phyloP scores from a whole-genome alignment of 2,888 invertebrate species.

The Agonopterix alstromeriana region DNA sequence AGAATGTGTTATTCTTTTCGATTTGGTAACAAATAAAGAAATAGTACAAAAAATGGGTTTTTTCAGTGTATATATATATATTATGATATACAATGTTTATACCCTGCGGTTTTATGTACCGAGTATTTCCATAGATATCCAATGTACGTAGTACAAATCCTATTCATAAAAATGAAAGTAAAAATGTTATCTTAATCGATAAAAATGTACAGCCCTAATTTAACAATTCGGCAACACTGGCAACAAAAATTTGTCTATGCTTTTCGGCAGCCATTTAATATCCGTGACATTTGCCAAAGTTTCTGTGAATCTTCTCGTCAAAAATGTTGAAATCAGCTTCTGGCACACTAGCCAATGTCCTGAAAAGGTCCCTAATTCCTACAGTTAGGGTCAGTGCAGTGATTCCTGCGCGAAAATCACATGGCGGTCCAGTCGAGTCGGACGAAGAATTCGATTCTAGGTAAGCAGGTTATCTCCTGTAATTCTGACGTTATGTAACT shows the following conservation, averaged over 20 bases:
- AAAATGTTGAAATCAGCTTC: slow-evolving; percentile 69
- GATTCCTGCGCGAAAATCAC: slow-evolving; percentile 45
- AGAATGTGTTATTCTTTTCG: no score
- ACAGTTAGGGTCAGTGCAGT: slow-evolving; percentile 47
- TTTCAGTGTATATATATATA: no score
- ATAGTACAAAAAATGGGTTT: no score
- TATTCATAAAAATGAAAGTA: background rate
- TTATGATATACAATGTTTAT: no score
- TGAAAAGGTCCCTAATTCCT: slow-evolving; percentile 56
- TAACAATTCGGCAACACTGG: background rate
- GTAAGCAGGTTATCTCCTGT: slow-evolving; percentile 36
- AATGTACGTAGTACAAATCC: no score
- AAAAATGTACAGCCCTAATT: background rate
- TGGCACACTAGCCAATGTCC: slow-evolving; percentile 52
- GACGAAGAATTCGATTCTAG: slow-evolving; percentile 91
- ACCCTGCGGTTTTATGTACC: no score
- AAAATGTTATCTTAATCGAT: background rate
- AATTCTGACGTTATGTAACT: slow-evolving; percentile 71
- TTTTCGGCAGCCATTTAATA: slow-evolving; percentile 63
- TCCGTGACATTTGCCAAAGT: slow-evolving; percentile 35
- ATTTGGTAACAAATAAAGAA: no score
- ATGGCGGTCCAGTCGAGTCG: slow-evolving; percentile 79
- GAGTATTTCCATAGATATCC: no score
- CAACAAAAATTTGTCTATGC: slow-evolving; percentile 2
- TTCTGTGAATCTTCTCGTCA: slow-evolving; percentile 39